phyloP scores from a whole-genome alignment of 2,888 invertebrate genomes.

The Ophioninae sp. region DNA sequence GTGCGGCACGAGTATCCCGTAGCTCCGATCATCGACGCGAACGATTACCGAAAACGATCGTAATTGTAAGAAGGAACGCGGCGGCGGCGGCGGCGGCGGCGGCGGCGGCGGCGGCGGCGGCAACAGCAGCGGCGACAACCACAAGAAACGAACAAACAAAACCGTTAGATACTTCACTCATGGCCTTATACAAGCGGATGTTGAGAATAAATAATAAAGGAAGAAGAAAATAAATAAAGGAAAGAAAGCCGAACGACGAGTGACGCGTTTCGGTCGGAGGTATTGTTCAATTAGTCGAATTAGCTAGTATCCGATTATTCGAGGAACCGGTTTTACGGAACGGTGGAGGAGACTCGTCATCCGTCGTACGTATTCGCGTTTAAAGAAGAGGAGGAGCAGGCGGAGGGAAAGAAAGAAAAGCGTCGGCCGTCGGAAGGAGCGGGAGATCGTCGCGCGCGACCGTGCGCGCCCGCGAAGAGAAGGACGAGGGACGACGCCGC shows the following conservation, averaged over 20 bases:
- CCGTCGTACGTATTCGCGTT: conserved; percentile 33
- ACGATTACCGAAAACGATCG: conserved; percentile 23
- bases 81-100: too few relatives aligned
- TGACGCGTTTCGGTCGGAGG: conserved; percentile 56
- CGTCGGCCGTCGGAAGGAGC: conserved; percentile 31
- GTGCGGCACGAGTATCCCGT: conserved; percentile 59
- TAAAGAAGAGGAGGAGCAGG: conserved; percentile 23
- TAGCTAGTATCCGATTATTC: conserved; percentile 63
- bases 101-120: too few relatives aligned
- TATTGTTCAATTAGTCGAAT: conserved; percentile 66
- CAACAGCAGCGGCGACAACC: too few relatives aligned
- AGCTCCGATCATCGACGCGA: conserved; percentile 58
- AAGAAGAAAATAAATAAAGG: conserved; percentile 54
- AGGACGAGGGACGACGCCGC: conserved; percentile 57
- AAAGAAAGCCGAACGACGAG: conserved; percentile 53
- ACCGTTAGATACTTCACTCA: conserved; percentile 77
- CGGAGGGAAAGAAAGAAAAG: too few relatives aligned
- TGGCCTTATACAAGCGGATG: conserved; percentile 75
- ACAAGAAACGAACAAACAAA: conserved; percentile 5
- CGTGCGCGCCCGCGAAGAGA: conserved; percentile 21
- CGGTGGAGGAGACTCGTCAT: conserved; percentile 54
- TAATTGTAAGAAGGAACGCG: too few relatives aligned
- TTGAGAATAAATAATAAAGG: conserved; percentile 60
- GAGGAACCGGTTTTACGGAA: conserved; percentile 69
- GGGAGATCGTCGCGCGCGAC: conserved; percentile 14